These are phyloP conservation scores for Ctenosaura bakeri DNA, from an alignment of 2,797 vertebrate species.

Conservation along the genomic window DNA sequence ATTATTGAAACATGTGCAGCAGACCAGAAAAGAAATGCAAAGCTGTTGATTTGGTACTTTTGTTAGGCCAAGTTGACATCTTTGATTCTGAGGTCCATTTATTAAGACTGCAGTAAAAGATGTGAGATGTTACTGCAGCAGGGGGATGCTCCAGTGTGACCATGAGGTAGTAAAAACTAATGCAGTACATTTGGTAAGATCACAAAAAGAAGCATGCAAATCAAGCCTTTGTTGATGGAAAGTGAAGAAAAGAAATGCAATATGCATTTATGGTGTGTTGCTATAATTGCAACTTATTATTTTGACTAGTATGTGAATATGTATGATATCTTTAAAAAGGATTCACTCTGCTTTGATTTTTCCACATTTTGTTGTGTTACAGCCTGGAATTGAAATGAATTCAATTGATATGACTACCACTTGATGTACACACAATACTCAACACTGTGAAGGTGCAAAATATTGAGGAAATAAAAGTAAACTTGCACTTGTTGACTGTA, in stretches of 20 bases:
- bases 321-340: too few relatives aligned
- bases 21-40: neutral
- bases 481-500: too few relatives aligned
- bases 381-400: too few relatives aligned
- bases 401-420: too few relatives aligned
- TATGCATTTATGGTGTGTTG: neutral
- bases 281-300: neutral
- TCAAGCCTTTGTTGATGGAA: neutral
- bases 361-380: too few relatives aligned
- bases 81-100: neutral
- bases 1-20: neutral
- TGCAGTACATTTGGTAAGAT: neutral
- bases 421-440: too few relatives aligned
- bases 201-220: neutral
- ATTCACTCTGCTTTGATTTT: too few relatives aligned
- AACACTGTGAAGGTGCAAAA: too few relatives aligned
- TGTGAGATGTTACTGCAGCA: neutral
- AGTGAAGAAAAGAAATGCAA: slow-evolving; percentile 1
- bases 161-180: neutral
- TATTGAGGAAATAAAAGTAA: too few relatives aligned
- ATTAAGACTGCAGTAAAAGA: neutral
- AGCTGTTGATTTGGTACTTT: neutral
- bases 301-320: too few relatives aligned
- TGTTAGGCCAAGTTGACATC: neutral
- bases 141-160: neutral